Conservation (phyloP, 2,888 invertebrate genomes). For the Microdon myrmicae region DNA sequence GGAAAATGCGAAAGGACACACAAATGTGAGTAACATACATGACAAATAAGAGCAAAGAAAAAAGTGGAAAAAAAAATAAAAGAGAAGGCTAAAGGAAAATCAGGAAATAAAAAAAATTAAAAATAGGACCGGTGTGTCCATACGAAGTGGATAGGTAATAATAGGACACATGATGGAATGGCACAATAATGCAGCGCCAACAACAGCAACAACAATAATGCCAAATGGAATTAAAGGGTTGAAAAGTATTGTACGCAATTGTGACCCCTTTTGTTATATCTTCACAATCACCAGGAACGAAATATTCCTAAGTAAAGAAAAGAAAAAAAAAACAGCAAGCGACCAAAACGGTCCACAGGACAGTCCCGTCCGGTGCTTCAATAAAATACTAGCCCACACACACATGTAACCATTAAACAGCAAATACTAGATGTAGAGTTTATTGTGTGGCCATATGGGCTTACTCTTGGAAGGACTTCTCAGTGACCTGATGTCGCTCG, state of each 20-base stretch:
- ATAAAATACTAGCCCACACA: too few species aligned
- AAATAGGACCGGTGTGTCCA: constrained; percentile 38
- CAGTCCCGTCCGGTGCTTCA: constrained; percentile 42
- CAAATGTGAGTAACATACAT: too few species aligned
- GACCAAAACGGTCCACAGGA: constrained; percentile 39
- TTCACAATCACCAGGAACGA: constrained; percentile 44
- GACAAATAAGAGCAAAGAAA: too few species aligned
- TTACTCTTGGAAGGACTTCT: constrained; percentile 23
- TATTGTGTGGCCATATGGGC: constrained; percentile 46
- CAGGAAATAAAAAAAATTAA: constrained; percentile 39
- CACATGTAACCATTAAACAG: too few species aligned
- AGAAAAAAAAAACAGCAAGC: constrained; percentile 11
- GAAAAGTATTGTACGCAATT: constrained; percentile 29
- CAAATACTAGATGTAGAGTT: constrained; percentile 27
- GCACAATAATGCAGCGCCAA: constrained; percentile 1
- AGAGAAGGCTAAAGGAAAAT: constrained; percentile 29
- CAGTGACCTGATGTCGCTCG: constrained; percentile 33
- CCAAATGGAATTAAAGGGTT: constrained; percentile 41
- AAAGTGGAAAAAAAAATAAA: too few species aligned
- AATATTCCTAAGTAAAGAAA: constrained; percentile 27
- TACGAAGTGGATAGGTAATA: constrained; percentile 47
- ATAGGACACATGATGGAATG: constrained; percentile 44
- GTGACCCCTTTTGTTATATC: constrained; percentile 48
- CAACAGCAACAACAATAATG: neutral
- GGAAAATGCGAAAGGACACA: constrained; percentile 49